These are phyloP conservation scores for Otis tarda DNA, from an alignment of 2,113 vertebrate species.

Conservation along the genomic window DNA sequence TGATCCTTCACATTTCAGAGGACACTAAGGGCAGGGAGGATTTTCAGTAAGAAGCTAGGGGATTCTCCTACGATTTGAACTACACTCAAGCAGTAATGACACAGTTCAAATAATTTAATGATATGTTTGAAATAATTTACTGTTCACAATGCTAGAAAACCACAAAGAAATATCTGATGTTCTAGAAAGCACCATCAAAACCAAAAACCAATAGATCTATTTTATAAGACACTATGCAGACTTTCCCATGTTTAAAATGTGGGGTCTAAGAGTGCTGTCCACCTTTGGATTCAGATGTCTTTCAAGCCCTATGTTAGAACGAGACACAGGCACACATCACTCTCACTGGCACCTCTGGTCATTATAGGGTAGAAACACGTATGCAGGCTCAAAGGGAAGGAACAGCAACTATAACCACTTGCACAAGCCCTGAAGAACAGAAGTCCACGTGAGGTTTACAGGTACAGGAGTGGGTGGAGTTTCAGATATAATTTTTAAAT, in stretches of 20 bases:
- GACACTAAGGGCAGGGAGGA: background rate
- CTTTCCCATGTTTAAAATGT: background rate
- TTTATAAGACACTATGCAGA: background rate
- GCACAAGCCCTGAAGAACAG: background rate
- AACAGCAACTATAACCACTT: background rate
- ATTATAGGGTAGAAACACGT: background rate
- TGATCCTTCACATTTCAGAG: background rate
- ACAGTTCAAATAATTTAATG: background rate
- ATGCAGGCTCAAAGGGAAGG: background rate
- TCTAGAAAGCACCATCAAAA: background rate
- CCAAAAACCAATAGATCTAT: background rate
- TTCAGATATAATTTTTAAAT: background rate
- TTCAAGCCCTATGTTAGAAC: background rate
- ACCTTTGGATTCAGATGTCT: background rate
- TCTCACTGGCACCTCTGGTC: background rate
- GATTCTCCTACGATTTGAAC: background rate
- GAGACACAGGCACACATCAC: background rate
- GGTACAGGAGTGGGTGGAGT: background rate
- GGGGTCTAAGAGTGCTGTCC: background rate
- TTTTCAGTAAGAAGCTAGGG: background rate
- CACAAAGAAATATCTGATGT: background rate
- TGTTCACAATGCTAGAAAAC: background rate
- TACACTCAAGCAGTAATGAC: background rate
- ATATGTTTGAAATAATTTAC: background rate
- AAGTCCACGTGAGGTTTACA: background rate